Base-by-base conservation (phyloP, 2,113 vertebrate genomes). In the Eurypyga helias region DNA sequence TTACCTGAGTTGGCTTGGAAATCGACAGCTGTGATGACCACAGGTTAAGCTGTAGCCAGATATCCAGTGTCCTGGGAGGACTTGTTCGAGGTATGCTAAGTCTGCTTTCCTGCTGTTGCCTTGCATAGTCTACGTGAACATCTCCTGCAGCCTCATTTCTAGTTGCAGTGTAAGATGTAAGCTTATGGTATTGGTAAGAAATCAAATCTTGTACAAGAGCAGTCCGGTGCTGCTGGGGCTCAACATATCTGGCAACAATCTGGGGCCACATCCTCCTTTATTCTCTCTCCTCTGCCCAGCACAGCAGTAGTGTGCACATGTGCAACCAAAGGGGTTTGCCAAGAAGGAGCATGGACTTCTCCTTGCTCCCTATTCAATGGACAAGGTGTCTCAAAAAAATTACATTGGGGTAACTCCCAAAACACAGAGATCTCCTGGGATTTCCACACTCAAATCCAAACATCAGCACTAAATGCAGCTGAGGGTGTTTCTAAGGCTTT, bases 1-100 rank as follows among this genome's bases (percentile, higher is more conserved):
- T 82, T 96, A 87, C 89, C 87, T 87, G 95, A 84, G 87, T 52
- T 78, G 61, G 26, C 52, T 4, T 75, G 57, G 87, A 84, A 93
- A 89, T 57, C 69, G 82, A 17, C 20, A 75, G 34, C 11, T 64
- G 20, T 55, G 16, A 18, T 7, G 13, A 83, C 31, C 43, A 55
- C 0, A 0, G 25, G 20, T 49, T 33, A 62, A 71, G 51, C 33
- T 75, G 73, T n/a, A 78, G 73, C n/a, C 26, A 66, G 54, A 31
- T 17, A 66, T 8, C 33, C 65, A 51, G 72, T 38, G 49, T 16
- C 55, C 54, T 54, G 51, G 20, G 25, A 90, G 67, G 71, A 70
- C 46, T 51, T 48, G 13, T 70, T 34, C 0, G 2, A 87, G n/a
- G 26, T 67, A 70, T 19, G 14, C 24, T 72, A 75, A 60, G 57